Conservation (phyloP, 2,888 invertebrate species). For the Melinopterus prodromus region DNA sequence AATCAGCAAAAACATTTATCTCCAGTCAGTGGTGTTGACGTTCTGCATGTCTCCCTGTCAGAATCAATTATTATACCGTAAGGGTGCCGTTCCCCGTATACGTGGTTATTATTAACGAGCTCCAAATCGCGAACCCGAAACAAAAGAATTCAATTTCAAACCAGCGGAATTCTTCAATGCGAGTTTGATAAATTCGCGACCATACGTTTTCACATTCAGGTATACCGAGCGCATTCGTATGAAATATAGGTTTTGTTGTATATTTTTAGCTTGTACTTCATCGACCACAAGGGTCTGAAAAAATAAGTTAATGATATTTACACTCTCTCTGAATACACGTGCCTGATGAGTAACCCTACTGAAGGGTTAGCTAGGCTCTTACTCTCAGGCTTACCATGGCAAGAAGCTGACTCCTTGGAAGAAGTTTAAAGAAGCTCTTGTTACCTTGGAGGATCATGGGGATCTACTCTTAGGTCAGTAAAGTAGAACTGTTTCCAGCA, state of each 20-base stretch:
- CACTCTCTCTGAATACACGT: too few species aligned
- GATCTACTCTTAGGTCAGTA: too few species aligned
- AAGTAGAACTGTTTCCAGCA: too few species aligned
- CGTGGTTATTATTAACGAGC: constrained; percentile 25
- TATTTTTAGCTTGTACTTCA: neutral
- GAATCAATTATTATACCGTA: constrained; percentile 19
- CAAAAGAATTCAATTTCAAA: constrained; percentile 24
- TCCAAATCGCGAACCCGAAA: constrained; percentile 17
- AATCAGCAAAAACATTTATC: constrained; percentile 20
- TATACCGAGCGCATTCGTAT: neutral
- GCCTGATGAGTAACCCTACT: too few species aligned
- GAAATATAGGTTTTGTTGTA: neutral
- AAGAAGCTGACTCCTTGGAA: too few species aligned
- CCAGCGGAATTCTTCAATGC: neutral
- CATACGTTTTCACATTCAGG: neutral
- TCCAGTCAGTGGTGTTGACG: constrained; percentile 16
- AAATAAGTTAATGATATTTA: too few species aligned
- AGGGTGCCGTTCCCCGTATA: constrained; percentile 5
- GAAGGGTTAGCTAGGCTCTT: too few species aligned
- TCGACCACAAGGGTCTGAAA: too few species aligned
- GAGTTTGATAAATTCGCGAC: constrained; percentile 10
- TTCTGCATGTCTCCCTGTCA: constrained; percentile 20
- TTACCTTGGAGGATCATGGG: too few species aligned
- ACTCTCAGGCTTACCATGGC: too few species aligned
- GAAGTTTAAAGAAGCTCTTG: too few species aligned